A percentile compares a stretch with the other conserved stretches of the same genome.
phyloP scores from a whole-genome alignment of 2,113 vertebrate species.

The Brevimyrus niger region DNA sequence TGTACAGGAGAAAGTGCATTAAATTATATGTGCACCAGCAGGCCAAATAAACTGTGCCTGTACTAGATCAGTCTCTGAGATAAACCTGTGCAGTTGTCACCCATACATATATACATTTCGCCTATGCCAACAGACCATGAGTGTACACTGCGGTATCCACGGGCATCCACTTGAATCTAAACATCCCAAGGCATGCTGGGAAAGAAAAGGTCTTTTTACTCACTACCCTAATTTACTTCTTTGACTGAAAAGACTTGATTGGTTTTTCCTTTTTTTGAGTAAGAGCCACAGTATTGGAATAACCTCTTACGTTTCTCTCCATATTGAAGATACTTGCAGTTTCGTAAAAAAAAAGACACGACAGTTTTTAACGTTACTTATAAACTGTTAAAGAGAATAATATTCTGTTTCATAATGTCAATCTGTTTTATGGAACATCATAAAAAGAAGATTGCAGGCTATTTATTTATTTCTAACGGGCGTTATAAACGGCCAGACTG shows the following conservation, averaged over 20 bases:
- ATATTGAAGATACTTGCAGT: neutral
- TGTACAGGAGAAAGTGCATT: neutral
- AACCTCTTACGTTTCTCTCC: neutral
- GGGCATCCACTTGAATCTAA: neutral
- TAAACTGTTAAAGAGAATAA: neutral
- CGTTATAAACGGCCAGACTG: neutral
- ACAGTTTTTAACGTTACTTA: neutral
- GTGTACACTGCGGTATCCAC: neutral
- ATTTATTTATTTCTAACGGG: neutral
- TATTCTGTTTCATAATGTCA: neutral
- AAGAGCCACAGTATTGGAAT: neutral
- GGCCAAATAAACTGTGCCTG: neutral
- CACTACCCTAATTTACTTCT: neutral
- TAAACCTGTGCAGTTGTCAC: neutral
- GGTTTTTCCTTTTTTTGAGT: neutral
- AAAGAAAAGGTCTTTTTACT: neutral
- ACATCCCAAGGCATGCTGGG: neutral
- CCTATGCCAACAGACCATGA: neutral
- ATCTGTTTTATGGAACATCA: neutral
- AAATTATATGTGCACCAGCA: neutral
- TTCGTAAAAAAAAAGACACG: neutral
- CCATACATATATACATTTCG: neutral
- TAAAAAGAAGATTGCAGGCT: neutral
- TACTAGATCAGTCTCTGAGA: neutral
- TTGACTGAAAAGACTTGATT: neutral